Base-by-base conservation (phyloP, 1,140 invertebrate species). In the Drosophila orena region DNA sequence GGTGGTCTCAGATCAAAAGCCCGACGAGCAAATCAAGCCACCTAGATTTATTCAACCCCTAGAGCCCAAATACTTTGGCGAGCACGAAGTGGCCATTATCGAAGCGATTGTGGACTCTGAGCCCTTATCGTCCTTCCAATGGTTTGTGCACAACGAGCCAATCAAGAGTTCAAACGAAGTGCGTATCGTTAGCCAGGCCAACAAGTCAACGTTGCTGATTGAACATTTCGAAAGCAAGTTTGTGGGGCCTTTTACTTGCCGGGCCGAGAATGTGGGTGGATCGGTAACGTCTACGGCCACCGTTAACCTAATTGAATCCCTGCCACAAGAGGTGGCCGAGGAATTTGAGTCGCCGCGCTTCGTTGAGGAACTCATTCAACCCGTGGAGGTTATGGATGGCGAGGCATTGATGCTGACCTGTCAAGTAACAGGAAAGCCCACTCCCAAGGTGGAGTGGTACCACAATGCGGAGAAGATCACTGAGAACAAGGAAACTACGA, bases 351-450 rank as follows among this genome's bases (percentile, higher is more conserved):
- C 96, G 17, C 97, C 97, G 20, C 93, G 94, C 71, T 97, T 98
- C 78, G 93, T 95, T 14, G 95, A 94, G 81, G 94, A 94, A 79
- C 93, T 98, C 52, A 58, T 86, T 12, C 93, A 94, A 47, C 95
- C 96, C 15, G 93, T 96, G 2, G 95, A 95, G 79, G 96, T 98
- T 7, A 99, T 98, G 97, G 98, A 99, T 92, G 97, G 97, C 43
- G 97, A 98, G 88, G 95, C 96, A 84, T 96, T 97, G 24, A 94
- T 95, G 74, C 94, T 99, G 44, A 95, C 93, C 59, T 97, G 96
- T 80, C 93, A 95, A 75, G 95, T 97, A 24, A 93, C 93, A 50
- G 97, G 96, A n/a, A 95, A 96, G 91, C 97, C 97, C 14, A 96
- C 94, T 34, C 97, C 97, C 4, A 95, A 94, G 83, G 95, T 98